Evolutionary conservation across 2,113 vertebrate species (phyloP).

Genomic region (Chloebia gouldiae): DNA sequence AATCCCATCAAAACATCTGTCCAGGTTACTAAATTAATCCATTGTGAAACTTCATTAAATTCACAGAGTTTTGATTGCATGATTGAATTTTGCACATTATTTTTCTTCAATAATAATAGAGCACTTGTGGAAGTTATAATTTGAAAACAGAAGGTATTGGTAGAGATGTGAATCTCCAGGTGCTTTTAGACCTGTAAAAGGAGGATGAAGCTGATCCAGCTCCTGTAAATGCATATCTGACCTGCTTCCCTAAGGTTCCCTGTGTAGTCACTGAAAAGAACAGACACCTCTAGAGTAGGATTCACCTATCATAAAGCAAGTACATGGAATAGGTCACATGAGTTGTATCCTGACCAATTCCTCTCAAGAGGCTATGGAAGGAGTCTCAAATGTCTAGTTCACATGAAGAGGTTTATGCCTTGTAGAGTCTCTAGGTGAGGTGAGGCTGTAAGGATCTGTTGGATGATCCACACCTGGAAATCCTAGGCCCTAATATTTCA

Average conservation of each 20-base stretch:
- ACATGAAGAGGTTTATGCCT: neutral
- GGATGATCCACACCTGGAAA: neutral
- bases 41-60: neutral
- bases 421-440: neutral
- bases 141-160: neutral
- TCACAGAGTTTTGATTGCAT: neutral
- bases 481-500: neutral
- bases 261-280: neutral
- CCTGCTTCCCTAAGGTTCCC: accelerated
- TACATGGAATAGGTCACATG: neutral
- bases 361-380: neutral
- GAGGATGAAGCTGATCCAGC: neutral
- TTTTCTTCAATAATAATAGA: neutral
- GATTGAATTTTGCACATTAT: neutral
- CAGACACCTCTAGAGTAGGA: neutral
- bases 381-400: neutral
- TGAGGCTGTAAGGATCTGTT: neutral
- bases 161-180: neutral
- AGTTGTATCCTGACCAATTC: neutral
- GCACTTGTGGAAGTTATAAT: neutral
- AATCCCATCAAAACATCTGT: neutral
- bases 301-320: neutral
- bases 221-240: neutral
- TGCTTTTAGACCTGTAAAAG: neutral
- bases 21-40: neutral